Evolutionary conservation across 2,113 vertebrate species (phyloP).

Genomic region (Pantherophis guttatus): DNA sequence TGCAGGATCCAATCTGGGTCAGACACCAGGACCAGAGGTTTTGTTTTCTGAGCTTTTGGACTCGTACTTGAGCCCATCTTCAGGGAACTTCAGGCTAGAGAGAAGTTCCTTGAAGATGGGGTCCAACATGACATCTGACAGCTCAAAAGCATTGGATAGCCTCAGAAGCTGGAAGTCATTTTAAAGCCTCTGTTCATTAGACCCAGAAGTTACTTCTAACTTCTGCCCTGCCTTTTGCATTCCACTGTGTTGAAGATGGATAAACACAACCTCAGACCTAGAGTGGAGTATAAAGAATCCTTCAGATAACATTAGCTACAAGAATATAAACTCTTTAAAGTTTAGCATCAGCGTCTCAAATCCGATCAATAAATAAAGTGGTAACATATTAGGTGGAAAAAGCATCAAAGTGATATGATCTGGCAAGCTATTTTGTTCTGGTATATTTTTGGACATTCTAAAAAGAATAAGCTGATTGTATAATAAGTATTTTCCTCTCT

Average conservation of each 20-base stretch:
- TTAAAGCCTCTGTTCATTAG: not conserved
- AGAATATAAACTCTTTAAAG: not conserved
- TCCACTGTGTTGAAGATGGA: not conserved
- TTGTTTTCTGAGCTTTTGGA: no score
- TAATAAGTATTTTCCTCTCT: not conserved
- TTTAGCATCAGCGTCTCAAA: not conserved
- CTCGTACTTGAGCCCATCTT: no score
- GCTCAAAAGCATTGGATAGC: not conserved
- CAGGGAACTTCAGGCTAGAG: no score
- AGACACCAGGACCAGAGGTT: no score
- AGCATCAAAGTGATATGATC: not conserved
- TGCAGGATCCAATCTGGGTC: no score
- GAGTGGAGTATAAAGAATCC: not conserved
- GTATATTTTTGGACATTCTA: not conserved
- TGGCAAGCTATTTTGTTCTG: not conserved
- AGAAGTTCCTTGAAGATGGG: not conserved
- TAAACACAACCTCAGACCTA: not conserved
- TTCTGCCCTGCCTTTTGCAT: not conserved
- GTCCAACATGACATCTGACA: not conserved
- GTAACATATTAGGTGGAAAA: not conserved
- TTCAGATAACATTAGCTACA: not conserved
- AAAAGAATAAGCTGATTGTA: not conserved
- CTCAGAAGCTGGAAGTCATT: not conserved
- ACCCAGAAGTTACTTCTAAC: not conserved
- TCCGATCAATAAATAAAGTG: not conserved